These are phyloP conservation scores for Metallyticus violacea DNA, from an alignment of 2,888 invertebrate genomes.

Conservation along the genomic window DNA sequence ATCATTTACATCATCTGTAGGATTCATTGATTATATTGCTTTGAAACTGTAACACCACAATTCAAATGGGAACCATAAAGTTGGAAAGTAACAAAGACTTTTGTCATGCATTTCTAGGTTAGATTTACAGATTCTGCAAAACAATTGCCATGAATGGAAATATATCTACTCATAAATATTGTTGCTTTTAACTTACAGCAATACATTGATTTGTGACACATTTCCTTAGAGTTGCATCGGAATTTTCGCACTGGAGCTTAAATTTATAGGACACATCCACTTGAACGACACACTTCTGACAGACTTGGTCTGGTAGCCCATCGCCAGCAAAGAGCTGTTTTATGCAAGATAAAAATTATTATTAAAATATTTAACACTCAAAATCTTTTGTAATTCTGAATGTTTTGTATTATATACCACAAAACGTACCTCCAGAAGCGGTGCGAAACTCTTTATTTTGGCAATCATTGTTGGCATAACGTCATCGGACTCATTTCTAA, in stretches of 20 bases:
- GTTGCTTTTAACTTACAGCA: background rate
- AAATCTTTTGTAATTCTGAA: background rate
- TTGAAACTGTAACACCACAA: background rate
- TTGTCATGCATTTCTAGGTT: background rate
- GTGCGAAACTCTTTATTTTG: constrained; percentile 4
- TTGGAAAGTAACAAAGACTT: too few species aligned
- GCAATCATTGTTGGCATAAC: background rate
- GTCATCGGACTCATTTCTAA: background rate
- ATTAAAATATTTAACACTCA: background rate
- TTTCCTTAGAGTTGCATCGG: background rate
- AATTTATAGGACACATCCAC: background rate
- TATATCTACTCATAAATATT: too few species aligned
- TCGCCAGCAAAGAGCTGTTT: background rate
- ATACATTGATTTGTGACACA: background rate
- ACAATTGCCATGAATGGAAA: too few species aligned
- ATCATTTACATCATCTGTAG: background rate
- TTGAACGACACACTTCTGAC: background rate
- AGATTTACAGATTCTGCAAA: background rate
- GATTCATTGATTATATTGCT: background rate
- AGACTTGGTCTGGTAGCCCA: background rate
- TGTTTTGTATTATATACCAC: too few species aligned
- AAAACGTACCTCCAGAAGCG: background rate
- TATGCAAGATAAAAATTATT: background rate
- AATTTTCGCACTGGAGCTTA: constrained; percentile 4
- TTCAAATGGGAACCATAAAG: background rate